These are phyloP conservation scores for Eretmocerus hayati DNA, from an alignment of 2,888 invertebrate genomes.

Conservation along the genomic window DNA sequence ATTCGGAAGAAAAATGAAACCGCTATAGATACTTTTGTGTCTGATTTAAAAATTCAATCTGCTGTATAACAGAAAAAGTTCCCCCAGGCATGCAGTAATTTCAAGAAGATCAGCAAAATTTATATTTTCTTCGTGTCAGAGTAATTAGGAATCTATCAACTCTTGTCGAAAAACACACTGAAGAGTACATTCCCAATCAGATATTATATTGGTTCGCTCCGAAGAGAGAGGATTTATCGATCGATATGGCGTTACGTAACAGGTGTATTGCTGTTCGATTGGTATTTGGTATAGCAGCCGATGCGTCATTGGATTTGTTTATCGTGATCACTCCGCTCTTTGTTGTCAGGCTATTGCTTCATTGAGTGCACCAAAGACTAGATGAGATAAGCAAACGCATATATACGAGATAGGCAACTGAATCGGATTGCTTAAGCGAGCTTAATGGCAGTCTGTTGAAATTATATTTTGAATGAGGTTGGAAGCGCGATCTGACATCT, in stretches of 20 bases:
- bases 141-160: too few species aligned
- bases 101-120: too few species aligned
- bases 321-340: slow-evolving; percentile 25
- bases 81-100: too few species aligned
- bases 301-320: slow-evolving; percentile 24
- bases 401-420: slow-evolving; percentile 6
- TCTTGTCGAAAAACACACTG: too few species aligned
- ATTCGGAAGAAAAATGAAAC: too few species aligned
- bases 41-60: too few species aligned
- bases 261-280: slow-evolving; percentile 39
- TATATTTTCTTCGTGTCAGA: too few species aligned
- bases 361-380: slow-evolving; percentile 2
- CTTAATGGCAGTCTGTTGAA: not conserved
- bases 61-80: too few species aligned
- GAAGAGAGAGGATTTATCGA: not conserved
- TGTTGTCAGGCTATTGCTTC: slow-evolving; percentile 23
- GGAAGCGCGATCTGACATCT: too few species aligned
- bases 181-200: too few species aligned
- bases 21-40: too few species aligned
- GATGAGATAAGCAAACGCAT: not conserved
- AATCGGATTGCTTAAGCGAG: slow-evolving; percentile 9
- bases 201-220: too few species aligned
- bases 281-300: slow-evolving; percentile 13
- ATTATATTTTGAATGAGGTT: slow-evolving; percentile 14
- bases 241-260: slow-evolving; percentile 21